Evolutionary conservation across 2,113 vertebrate species (phyloP), one percentile per base, ranked within the genome.

Genomic region (Oncorhynchus gorbuscha): DNA sequence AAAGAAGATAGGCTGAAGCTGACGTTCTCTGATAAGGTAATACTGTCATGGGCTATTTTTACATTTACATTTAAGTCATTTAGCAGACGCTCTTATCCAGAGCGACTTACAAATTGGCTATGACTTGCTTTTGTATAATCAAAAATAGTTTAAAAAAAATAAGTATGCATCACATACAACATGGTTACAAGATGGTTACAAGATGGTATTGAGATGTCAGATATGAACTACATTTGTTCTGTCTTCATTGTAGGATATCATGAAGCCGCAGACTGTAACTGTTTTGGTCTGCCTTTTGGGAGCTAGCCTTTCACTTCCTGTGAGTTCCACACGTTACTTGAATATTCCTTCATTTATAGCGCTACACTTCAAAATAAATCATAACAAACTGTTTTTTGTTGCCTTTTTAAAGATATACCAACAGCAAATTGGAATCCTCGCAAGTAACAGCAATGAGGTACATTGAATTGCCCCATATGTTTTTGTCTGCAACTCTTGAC

Each of bases 391-490:
- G 26, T 14, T 67, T 67, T 30, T 30, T 32, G 3, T 67, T 18
- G 4, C 26, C 14, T 30, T 55, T 3, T 58, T 45, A 75, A 45
- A 65, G 4, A 3, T 30, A 20, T 49, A 9, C 24, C 20, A 91
- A 79, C 32, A 91, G 26, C 91, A 92, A 81, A 75, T 94, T 82
- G 93, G 93, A 83, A 90, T 94, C 69, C 83, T 94, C 76, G 89
- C 86, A 32, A 94, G 93, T 82, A 93, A 93, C 84, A 94, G 93
- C 77, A 93, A 94, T 80, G 93, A 94, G 92, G 93, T 93, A 88
- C 1, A 5, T 18, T 30, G 32, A 20, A 51, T 13, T 64, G 8
- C 3, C 18, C n/a, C 20, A 9, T n/a, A 0, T n/a, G 26, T 5
- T 30, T n/a, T 55, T 49, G 2, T 71, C 39, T 20, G 35, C 11